These are phyloP conservation scores for Peromyscus californicus DNA, from an alignment of 2,113 vertebrate genomes.

Conservation along the genomic window DNA sequence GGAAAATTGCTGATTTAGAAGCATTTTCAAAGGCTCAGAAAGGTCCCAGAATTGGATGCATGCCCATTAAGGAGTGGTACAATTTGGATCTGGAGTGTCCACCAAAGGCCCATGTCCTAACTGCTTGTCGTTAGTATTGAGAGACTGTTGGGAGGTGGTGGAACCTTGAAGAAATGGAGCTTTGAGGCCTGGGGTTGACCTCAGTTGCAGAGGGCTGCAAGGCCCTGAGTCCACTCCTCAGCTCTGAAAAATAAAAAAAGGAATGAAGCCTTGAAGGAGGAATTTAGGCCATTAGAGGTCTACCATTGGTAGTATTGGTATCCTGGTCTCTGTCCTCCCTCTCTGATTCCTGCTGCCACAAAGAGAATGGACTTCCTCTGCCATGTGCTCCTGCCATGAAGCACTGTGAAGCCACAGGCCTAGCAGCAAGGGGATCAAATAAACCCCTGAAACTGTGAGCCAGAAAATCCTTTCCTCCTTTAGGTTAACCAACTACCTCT, in stretches of 20 bases:
- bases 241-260: neutral
- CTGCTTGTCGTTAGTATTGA: neutral
- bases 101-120: neutral
- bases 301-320: neutral
- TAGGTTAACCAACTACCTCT: neutral
- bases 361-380: neutral
- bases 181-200: neutral
- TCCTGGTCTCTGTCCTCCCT: neutral
- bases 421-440: neutral
- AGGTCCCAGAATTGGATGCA: neutral
- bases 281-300: neutral
- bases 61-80: no score
- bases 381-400: neutral
- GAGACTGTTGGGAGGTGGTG: neutral
- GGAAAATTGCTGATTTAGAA: neutral
- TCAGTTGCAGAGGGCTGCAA: neutral
- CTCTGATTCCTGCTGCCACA: neutral
- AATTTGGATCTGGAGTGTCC: neutral
- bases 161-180: neutral
- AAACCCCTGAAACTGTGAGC: neutral
- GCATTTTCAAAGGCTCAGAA: neutral
- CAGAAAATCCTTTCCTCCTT: neutral
- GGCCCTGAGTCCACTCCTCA: neutral
- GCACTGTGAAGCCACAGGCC: neutral
- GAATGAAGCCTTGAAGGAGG: neutral